phyloP scores from a whole-genome alignment of 64 coral and sea anemone species.

The Pocillopora damicornis region DNA sequence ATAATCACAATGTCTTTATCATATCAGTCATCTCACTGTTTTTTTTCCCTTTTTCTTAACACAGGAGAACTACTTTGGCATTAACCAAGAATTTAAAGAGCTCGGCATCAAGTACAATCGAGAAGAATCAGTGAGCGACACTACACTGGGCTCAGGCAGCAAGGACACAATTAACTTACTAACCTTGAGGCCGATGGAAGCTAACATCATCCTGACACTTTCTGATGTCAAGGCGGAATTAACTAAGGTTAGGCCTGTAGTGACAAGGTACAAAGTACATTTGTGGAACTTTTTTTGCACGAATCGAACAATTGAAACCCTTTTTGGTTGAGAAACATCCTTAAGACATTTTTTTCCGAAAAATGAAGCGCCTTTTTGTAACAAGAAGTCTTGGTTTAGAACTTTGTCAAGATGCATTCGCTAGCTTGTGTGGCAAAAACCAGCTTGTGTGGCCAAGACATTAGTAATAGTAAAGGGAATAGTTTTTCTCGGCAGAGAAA shows the following conservation, averaged over 20 bases:
- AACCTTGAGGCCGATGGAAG: constrained; percentile 76
- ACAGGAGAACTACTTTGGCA: constrained; percentile 98
- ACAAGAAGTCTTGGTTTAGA: too few species aligned
- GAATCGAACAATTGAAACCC: too few species aligned
- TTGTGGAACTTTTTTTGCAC: too few species aligned
- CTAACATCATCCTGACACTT: constrained; percentile 76
- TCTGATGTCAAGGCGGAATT: constrained; percentile 78
- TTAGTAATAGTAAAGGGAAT: too few species aligned
- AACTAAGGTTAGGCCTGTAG: constrained; percentile 62
- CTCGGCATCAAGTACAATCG: constrained; percentile 36
- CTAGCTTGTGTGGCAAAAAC: too few species aligned
- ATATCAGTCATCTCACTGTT: neutral
- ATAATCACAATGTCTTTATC: too few species aligned
- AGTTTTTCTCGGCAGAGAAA: too few species aligned
- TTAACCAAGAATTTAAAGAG: constrained; percentile 82
- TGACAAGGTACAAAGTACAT: neutral
- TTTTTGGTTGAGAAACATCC: too few species aligned
- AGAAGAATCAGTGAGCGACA: constrained; percentile 3
- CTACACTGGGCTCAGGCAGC: neutral
- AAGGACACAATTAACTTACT: constrained; percentile 63
- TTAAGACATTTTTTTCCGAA: too few species aligned
- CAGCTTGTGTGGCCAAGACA: too few species aligned
- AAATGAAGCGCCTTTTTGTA: too few species aligned
- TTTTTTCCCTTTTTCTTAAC: neutral
- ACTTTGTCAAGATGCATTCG: too few species aligned